Percentiles rank a stretch among this genome's conserved stretches.
Conservation (phyloP, 2,888 invertebrate species). For the Aporophyla nigra region DNA sequence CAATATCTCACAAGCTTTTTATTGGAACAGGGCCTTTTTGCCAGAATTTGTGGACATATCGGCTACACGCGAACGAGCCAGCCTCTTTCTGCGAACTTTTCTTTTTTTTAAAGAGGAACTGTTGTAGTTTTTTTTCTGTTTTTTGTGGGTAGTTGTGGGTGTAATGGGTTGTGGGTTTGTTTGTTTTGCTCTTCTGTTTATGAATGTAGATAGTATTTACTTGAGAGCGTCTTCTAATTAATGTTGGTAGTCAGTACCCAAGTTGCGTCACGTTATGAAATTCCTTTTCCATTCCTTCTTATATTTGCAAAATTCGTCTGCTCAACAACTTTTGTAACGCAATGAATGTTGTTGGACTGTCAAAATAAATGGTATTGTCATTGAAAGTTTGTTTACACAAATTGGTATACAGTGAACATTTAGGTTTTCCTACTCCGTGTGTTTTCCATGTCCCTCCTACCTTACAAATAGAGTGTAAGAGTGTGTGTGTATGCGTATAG, state of each 20-base stretch:
- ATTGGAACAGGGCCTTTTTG: slow-evolving; percentile 58
- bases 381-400: neutral
- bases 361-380: neutral
- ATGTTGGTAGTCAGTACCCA: neutral
- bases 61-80: slow-evolving; percentile 60
- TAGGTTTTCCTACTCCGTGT: neutral
- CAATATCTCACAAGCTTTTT: slow-evolving; percentile 62
- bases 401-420: neutral
- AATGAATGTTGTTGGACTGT: neutral
- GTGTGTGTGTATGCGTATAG: neutral
- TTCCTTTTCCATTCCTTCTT: neutral
- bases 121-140: slow-evolving; percentile 27
- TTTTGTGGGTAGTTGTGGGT: slow-evolving; percentile 31
- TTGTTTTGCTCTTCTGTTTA: neutral
- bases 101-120: slow-evolving; percentile 50
- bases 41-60: slow-evolving; percentile 65
- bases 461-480: neutral
- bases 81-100: slow-evolving; percentile 51
- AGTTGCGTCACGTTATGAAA: neutral
- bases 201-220: neutral
- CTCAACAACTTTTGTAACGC: neutral
- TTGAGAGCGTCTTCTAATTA: neutral
- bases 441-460: neutral
- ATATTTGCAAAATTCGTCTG: neutral
- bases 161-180: neutral